Base-by-base conservation (phyloP, 2,797 vertebrate genomes). In the Gallinago stenura region DNA sequence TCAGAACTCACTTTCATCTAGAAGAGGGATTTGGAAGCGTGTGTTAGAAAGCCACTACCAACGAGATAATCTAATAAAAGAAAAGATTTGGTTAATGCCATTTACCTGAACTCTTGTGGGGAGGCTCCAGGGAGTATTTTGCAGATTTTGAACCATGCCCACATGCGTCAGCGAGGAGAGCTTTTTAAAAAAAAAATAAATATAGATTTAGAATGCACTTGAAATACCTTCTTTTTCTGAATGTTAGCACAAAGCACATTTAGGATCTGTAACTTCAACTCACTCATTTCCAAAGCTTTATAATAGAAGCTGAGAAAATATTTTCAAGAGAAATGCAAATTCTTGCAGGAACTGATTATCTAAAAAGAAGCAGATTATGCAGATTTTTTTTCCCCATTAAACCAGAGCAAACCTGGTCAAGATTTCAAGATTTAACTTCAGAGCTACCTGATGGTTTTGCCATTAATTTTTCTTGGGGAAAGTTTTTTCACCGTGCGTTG, bases 401-500 rank as follows among this genome's bases (percentile, higher is more conserved):
- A 21, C 25, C 41, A n/a, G 19, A 56, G 41, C 21, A 69, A 79
- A 79, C 18, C 41, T n/a, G 12, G 37, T 30, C 46, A 61, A 61
- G n/a, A 31, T 66, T 84, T 30, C 39, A 41, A 54, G 31, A 24
- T 66, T 88, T 35, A 21, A 15, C 33, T 48, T 79, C 54, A 57
- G 18, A 61, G 22, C 54, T 25, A 1, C 5, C 9, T n/a, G 10
- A 7, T 3, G 21, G 41, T 6, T 60, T 24, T 25, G 22, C 39
- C 18, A 5, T 41, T 57, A 8, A 6, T 17, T 89, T 64, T 79
- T 58, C 57, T 26, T 33, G 31, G 46, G 62, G 33, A 53, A 35
- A 15, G 20, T 1, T 37, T 48, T 68, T 56, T 30, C 2, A 0
- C 66, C 20, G 3, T 5, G 8, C 20, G 0, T 20, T 2, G 5